These are phyloP conservation scores for Sinodicranocentrus sp. DNA, from an alignment of 2,888 invertebrate species.

Conservation along the genomic window DNA sequence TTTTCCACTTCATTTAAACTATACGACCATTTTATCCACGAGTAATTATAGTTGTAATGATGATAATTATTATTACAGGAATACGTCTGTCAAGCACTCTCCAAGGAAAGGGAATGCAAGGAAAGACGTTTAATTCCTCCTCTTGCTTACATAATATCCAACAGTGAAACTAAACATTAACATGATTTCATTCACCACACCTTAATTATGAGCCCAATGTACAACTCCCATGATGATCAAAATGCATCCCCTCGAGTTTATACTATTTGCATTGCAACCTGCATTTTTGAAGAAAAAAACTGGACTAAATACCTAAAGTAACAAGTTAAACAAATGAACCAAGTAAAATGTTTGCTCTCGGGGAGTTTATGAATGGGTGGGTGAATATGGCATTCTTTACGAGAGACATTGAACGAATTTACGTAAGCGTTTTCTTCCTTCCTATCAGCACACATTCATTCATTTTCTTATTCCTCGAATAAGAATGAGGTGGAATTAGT, in stretches of 20 bases:
- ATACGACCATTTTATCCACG: too few relatives aligned
- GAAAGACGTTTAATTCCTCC: slow-evolving; percentile 18
- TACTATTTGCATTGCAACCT: too few relatives aligned
- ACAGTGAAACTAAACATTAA: slow-evolving; percentile 13
- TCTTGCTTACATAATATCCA: slow-evolving; percentile 30
- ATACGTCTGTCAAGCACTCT: neutral
- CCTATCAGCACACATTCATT: neutral
- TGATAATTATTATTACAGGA: neutral
- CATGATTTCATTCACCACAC: slow-evolving; percentile 30
- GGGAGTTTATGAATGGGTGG: slow-evolving; percentile 58
- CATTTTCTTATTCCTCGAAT: neutral
- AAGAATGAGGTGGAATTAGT: too few relatives aligned
- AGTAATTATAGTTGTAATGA: too few relatives aligned
- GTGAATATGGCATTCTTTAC: slow-evolving; percentile 12
- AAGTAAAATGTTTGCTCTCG: slow-evolving; percentile 24
- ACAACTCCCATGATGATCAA: slow-evolving; percentile 23
- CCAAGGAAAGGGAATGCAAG: slow-evolving; percentile 11
- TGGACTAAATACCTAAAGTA: slow-evolving; percentile 24
- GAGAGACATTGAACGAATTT: slow-evolving; percentile 8
- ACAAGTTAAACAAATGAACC: slow-evolving; percentile 21
- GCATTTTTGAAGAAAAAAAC: slow-evolving; percentile 19
- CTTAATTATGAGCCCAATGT: slow-evolving; percentile 37
- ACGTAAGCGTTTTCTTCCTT: neutral
- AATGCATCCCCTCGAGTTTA: neutral
- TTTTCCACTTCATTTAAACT: too few relatives aligned